Conservation (phyloP, 1,140 invertebrate species). For the Caenorhabditis latens region DNA sequence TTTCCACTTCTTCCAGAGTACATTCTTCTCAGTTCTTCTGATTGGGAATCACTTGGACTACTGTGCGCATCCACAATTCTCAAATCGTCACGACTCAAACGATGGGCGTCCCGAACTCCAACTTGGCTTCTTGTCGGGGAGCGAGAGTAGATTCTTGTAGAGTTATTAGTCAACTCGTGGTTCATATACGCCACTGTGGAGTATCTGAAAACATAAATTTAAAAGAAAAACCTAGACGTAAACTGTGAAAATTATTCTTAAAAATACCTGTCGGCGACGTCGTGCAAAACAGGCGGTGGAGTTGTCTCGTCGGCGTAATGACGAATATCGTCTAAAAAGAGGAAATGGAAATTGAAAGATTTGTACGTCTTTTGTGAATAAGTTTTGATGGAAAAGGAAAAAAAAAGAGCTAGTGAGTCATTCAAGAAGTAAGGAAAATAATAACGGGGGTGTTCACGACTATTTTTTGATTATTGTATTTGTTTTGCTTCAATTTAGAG, state of each 20-base stretch:
- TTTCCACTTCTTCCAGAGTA: conserved; percentile 38
- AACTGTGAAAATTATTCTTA: background rate
- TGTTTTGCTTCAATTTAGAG: background rate
- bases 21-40: conserved; percentile 47
- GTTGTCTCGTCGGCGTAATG: conserved; percentile 52
- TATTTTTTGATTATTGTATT: background rate
- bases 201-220: background rate
- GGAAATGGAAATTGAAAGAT: conserved; percentile 42
- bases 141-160: conserved; percentile 12
- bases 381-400: background rate
- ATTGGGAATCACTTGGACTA: conserved; percentile 43
- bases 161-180: background rate
- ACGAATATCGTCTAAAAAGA: conserved; percentile 43
- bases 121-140: conserved; percentile 28
- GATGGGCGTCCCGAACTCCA: conserved; percentile 28
- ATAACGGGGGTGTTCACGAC: background rate
- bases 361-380: background rate
- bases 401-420: background rate
- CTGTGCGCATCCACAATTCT: conserved; percentile 33
- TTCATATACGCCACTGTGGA: conserved; percentile 48
- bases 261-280: conserved; percentile 29
- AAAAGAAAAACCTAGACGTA: background rate
- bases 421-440: background rate
- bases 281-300: conserved; percentile 34
- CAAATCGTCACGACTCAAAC: conserved; percentile 41